Evolutionary conservation across 1,140 invertebrate species (phyloP), one percentile per base, ranked within the genome.

Genomic region (Euura lappo): DNA sequence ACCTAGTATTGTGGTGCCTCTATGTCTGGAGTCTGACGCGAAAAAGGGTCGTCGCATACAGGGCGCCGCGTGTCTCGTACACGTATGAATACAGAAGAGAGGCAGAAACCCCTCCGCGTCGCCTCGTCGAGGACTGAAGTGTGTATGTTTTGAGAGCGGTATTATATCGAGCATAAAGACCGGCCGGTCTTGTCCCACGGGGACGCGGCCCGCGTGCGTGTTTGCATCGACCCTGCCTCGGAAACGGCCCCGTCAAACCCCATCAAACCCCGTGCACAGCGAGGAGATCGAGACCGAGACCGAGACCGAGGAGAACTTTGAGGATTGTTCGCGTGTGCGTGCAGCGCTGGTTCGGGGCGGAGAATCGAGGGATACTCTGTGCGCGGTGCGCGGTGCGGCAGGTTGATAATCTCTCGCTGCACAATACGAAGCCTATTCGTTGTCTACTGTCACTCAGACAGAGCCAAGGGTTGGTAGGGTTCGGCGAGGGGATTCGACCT

Each of bases 151-250:
- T 87, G 81, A 87, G 86, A 88, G 84, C 85, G 84, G 85, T 87
- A 88, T 88, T 88, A 87, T 87, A 88, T 88, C 85, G 86, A 87
- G 86, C 86, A 88, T 88, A 87, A 87, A 88, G 86, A 87, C 85
- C 82, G 84, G 79, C 83, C 82, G 84, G 79, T 82, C 81, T 79
- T 72, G 83, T 88, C 86, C 85, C 86, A 76, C 68, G 84, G 85
- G 86, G 80, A 82, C 79, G 78, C 69, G 78, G 73, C 51, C 51
- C 77, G 78, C 81, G 80, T 85, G 82, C 81, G 82, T 83, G 81
- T 82, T 83, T 28, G 60, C 70, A 65, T 64, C 68, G 71, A 68
- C 71, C 51, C 71, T 75, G 65, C 44, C 69, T 73, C 71, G 44
- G 44, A 69, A 69, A 60, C 42, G 70, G 72, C 45, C 70, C 43